A percentile compares a stretch with the other conserved stretches of the same genome.
Conservation (phyloP, 2,797 vertebrate species). For the Lepidocolaptes lacrymiger region DNA sequence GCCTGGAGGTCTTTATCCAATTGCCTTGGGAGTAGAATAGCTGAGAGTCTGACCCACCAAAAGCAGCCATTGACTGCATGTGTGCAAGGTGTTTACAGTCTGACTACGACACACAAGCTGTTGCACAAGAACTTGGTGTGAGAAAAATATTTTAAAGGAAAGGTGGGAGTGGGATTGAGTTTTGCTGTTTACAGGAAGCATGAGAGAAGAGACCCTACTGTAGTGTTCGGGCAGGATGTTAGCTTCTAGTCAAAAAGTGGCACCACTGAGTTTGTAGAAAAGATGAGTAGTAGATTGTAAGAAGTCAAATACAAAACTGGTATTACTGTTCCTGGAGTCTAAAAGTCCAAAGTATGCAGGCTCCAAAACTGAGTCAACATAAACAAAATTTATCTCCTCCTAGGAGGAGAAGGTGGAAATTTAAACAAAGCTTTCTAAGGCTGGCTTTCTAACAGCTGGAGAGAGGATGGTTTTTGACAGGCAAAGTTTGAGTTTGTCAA, state of each 20-base stretch:
- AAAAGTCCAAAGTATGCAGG: neutral
- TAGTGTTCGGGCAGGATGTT: neutral
- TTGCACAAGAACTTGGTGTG: neutral
- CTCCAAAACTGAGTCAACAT: neutral
- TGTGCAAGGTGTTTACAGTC: neutral
- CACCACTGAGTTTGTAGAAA: neutral
- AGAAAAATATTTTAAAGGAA: neutral
- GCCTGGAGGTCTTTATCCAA: neutral
- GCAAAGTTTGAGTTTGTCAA: neutral
- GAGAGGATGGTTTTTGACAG: neutral
- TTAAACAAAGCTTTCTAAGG: neutral
- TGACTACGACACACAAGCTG: accelerated
- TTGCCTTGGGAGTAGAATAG: neutral
- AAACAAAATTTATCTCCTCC: neutral
- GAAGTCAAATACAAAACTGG: neutral
- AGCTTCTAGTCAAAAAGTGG: neutral
- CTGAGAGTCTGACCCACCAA: neutral
- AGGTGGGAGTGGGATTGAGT: neutral
- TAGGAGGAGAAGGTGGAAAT: neutral
- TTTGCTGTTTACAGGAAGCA: neutral
- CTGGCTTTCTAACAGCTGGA: neutral
- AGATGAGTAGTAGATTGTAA: neutral
- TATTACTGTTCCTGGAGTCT: neutral
- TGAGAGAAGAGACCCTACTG: neutral
- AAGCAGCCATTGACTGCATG: neutral